phyloP scores from a whole-genome alignment of 1,140 invertebrate species.

The Bombus ignitus region DNA sequence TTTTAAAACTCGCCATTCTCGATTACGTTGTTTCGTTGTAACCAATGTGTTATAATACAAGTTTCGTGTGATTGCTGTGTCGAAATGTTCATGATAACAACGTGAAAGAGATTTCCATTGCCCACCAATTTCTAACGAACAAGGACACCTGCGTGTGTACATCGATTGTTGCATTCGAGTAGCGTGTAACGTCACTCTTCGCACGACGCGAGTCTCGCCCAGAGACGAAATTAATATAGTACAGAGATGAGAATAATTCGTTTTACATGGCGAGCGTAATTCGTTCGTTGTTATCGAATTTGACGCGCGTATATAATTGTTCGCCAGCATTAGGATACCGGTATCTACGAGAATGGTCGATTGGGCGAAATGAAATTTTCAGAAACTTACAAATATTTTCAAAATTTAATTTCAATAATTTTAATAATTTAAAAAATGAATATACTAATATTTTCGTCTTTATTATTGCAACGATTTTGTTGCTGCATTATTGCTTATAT shows the following conservation, averaged over 20 bases:
- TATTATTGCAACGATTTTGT: too few relatives aligned
- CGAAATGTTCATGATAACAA: background rate
- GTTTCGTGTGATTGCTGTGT: fast-evolving
- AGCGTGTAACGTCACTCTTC: background rate
- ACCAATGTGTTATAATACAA: background rate
- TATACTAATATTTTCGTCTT: too few relatives aligned
- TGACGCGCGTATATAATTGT: background rate
- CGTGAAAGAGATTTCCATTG: background rate
- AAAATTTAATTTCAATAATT: background rate
- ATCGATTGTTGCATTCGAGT: conserved; percentile 15
- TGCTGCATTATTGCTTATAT: too few relatives aligned
- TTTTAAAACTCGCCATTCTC: background rate
- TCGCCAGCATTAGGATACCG: background rate
- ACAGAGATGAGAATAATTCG: conserved; percentile 39
- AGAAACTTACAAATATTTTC: background rate
- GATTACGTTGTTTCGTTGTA: background rate
- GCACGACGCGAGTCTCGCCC: background rate
- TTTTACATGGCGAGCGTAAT: conserved; percentile 27
- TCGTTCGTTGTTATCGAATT: conserved; percentile 37
- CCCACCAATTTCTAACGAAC: background rate
- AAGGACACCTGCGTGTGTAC: background rate
- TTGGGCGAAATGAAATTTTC: background rate
- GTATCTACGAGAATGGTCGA: too few relatives aligned
- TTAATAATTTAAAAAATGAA: too few relatives aligned
- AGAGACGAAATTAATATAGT: conserved; percentile 49